Evolutionary conservation across 53 echinoderm and acorn worm genomes (phyloP).

Genomic region (Temnopleurus reevesii): DNA sequence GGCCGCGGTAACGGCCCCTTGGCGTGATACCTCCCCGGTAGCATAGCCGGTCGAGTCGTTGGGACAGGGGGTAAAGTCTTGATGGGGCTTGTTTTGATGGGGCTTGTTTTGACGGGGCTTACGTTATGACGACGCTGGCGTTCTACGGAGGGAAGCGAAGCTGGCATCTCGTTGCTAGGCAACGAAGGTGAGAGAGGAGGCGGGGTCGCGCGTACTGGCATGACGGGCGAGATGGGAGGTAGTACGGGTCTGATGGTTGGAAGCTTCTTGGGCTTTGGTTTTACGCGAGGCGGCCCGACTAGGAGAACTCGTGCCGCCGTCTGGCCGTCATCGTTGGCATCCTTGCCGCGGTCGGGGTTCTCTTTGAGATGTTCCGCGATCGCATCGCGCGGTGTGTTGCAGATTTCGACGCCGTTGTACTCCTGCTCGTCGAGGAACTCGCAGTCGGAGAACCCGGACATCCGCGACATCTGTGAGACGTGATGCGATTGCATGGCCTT

Average conservation of each 20-base stretch:
- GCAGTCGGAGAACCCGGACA: conserved; percentile 8
- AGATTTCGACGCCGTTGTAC: conserved; percentile 60
- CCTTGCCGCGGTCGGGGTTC: conserved; percentile 32
- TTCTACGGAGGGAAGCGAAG: not conserved
- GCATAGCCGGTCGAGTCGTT: conserved; percentile 8
- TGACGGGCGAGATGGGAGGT: conserved; percentile 38
- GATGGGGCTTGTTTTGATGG: too few relatives aligned
- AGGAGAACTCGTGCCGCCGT: conserved; percentile 41
- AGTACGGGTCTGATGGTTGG: conserved; percentile 9
- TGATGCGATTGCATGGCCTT: not conserved
- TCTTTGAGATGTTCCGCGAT: conserved; percentile 71
- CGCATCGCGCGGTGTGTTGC: conserved; percentile 74
- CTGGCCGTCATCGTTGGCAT: conserved; percentile 12
- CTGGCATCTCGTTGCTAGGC: conserved; percentile 58
- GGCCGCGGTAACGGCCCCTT: conserved; percentile 56
- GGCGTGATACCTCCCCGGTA: conserved; percentile 39
- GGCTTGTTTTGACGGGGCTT: not conserved
- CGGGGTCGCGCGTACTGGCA: not conserved
- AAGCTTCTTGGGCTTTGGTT: not conserved
- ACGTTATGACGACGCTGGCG: not conserved
- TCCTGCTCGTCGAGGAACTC: not conserved
- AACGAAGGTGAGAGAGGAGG: conserved; percentile 17
- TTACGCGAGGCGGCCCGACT: not conserved
- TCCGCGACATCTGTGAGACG: not conserved
- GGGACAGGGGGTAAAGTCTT: too few relatives aligned